Evolutionary conservation across 92 coral and sea anemone genomes (phyloP).

Genomic region (Parazoanthus atlanticus): DNA sequence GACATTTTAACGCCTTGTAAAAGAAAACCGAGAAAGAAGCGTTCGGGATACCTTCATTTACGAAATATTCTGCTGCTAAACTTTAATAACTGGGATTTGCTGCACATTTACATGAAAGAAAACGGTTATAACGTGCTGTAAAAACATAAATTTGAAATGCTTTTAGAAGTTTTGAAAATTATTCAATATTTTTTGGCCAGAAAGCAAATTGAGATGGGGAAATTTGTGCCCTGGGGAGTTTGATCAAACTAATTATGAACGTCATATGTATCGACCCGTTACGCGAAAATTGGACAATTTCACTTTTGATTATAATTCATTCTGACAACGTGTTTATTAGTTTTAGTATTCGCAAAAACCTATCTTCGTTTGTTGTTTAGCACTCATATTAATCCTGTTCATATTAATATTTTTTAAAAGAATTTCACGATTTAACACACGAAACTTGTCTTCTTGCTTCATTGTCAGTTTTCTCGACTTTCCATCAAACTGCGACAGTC

Average conservation of each 20-base stretch:
- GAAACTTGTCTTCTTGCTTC: background rate
- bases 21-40: too few species aligned
- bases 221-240: background rate
- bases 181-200: background rate
- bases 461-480: background rate
- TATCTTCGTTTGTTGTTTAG: background rate
- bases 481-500: background rate
- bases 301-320: background rate
- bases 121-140: too few species aligned
- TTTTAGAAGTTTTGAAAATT: background rate
- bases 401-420: background rate
- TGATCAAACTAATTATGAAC: background rate
- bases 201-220: background rate
- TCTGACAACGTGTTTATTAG: background rate
- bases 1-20: too few species aligned
- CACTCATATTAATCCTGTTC: background rate
- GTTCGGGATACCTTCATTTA: too few species aligned
- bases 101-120: background rate
- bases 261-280: background rate
- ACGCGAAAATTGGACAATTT: background rate
- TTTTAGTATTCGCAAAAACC: background rate
- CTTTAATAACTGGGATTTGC: background rate
- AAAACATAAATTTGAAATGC: background rate
- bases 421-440: background rate
- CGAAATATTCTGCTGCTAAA: too few species aligned